A percentile compares a stretch with the other conserved stretches of the same genome.
Conservation (phyloP, 2,113 vertebrate species). For the Colinus virginianus region DNA sequence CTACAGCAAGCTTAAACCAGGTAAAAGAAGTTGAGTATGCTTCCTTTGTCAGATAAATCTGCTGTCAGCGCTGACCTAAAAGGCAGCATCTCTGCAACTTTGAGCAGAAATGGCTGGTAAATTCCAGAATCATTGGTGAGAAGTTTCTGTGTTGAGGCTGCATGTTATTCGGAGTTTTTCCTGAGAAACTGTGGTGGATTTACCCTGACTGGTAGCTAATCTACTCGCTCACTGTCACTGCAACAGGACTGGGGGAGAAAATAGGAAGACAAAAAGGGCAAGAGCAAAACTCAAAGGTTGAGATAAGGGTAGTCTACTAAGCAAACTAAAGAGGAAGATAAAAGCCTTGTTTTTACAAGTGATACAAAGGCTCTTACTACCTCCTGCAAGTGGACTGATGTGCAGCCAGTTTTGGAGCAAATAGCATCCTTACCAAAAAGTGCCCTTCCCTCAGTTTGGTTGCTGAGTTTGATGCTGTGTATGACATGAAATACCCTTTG, state of each 20-base stretch:
- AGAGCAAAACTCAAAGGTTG: rapidly evolving
- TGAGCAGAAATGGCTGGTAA: neutral
- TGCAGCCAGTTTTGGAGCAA: neutral
- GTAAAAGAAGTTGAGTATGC: conserved; percentile 39
- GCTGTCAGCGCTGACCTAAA: neutral
- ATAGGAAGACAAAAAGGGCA: neutral
- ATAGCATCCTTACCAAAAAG: neutral
- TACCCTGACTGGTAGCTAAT: neutral
- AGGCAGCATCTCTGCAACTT: neutral
- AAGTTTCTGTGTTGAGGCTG: neutral
- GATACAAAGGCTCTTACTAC: neutral
- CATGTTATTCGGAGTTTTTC: neutral
- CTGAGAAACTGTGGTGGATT: neutral
- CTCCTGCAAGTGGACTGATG: neutral
- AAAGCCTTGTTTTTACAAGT: neutral
- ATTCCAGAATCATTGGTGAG: neutral
- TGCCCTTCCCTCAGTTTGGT: neutral
- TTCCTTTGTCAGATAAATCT: neutral
- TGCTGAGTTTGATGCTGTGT: neutral
- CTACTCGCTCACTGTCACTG: rapidly evolving
- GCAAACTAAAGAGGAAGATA: neutral
- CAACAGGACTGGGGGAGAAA: neutral
- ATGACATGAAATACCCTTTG: neutral
- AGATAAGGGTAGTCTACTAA: neutral
- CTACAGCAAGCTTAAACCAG: conserved; percentile 83